These are phyloP conservation scores for Macroramphosus scolopax DNA, from an alignment of 2,797 vertebrate genomes.

Conservation along the genomic window DNA sequence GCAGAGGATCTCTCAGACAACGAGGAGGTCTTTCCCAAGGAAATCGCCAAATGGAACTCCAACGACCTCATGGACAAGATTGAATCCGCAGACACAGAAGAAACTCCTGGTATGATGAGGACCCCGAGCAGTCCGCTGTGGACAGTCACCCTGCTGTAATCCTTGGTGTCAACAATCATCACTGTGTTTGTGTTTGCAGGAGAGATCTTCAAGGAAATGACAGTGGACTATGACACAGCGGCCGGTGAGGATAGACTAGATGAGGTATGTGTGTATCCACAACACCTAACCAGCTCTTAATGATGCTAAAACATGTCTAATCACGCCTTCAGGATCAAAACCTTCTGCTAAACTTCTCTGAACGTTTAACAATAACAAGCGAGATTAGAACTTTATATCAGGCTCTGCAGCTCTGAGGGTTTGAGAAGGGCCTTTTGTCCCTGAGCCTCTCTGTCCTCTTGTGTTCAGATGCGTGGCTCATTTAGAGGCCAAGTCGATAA, in stretches of 20 bases:
- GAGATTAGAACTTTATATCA: conserved; percentile 21
- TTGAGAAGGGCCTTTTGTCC: conserved; percentile 43
- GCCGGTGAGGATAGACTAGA: conserved; percentile 86
- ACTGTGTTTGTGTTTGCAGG: conserved; percentile 76
- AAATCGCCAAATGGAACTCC: conserved; percentile 94
- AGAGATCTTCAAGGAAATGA: conserved; percentile 81
- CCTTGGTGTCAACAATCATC: conserved; percentile 4
- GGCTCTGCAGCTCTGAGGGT: conserved; percentile 25
- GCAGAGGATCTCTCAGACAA: conserved; percentile 90
- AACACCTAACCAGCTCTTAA: too few relatives aligned
- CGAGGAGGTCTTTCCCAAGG: conserved; percentile 89
- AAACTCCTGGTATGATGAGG: conserved; percentile 79
- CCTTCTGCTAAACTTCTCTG: conserved; percentile 1
- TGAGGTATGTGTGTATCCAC: conserved; percentile 75
- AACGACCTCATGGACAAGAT: conserved; percentile 97
- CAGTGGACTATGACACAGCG: conserved; percentile 80
- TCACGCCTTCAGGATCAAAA: conserved; percentile 9
- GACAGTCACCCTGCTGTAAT: background rate
- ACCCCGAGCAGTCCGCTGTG: background rate
- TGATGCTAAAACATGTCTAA: too few relatives aligned
- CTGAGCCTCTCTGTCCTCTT: conserved; percentile 79
- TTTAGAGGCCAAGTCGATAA: conserved; percentile 74
- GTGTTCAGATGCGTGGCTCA: conserved; percentile 80
- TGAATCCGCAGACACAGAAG: conserved; percentile 83
- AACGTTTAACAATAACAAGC: conserved; percentile 1